Base-by-base conservation (phyloP, 2,113 vertebrate genomes). In the Struthidea cinerea region DNA sequence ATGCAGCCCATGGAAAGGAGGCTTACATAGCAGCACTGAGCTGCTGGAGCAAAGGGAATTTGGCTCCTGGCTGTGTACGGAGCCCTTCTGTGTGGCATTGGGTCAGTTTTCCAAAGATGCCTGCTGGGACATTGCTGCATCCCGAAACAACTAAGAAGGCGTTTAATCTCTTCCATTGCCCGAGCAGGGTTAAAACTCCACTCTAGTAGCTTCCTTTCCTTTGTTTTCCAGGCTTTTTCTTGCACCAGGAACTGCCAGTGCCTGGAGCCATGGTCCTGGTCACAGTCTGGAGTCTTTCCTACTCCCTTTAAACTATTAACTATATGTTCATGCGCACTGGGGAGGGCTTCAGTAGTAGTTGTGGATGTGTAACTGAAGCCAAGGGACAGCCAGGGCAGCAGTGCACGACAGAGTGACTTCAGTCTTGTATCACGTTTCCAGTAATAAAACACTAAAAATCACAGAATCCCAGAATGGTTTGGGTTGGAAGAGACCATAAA, bases 351-450 rank as follows among this genome's bases (percentile, higher is more conserved):
- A 53, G 37, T 1, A 18, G 49, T 32, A 6, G 19, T 9, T 57
- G 59, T 26, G 55, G 50, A 27, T 1, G 1, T 0, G 9, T 22
- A 33, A 50, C 8, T 3, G 4, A 71, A 30, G 32, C 3, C 12
- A 44, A 83, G 14, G 70, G 35, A 59, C 46, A 53, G 16, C 15
- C 18, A 19, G 46, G 23, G 18, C 32, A 27, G 41, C 46, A 14
- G 53, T 0, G 0, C 17, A 1, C 5, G 5, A 4, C 14, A 18
- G 35, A 56, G 22, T 4, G 5, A 21, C n/a, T 75, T 52, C 53
- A 56, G 78, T 19, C 33, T 41, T 11, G 3, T 3, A 11, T 27
- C 57, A 20, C 0, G 0, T 63, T 57, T 55, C 5, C 12, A 39
- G 2, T 7, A 26, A 47, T 12, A 30, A 44, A 79, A 27, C n/a